Conservation (phyloP, 2,888 invertebrate species). For the Cordilura impudica region DNA sequence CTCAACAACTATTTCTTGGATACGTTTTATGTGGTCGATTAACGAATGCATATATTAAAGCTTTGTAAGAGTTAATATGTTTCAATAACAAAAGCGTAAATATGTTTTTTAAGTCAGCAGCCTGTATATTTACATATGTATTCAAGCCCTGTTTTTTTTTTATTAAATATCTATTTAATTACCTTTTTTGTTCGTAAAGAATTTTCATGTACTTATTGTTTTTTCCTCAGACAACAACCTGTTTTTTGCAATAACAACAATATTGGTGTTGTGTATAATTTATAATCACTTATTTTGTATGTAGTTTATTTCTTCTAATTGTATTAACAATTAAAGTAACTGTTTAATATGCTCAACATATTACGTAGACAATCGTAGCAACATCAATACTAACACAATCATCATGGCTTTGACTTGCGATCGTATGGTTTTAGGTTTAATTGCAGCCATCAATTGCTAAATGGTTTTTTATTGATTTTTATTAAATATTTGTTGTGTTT, state of each 20-base stretch:
- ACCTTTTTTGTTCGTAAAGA: not conserved
- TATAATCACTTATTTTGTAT: conserved; percentile 6
- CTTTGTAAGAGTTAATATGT: no score
- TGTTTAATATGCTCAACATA: conserved; percentile 48
- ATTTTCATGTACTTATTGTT: not conserved
- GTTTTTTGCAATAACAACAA: not conserved
- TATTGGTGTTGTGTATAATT: conserved; percentile 15
- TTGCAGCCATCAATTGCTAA: conserved; percentile 22
- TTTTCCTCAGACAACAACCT: not conserved
- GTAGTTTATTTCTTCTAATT: conserved; percentile 9
- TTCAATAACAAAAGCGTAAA: no score
- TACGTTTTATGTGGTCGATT: no score
- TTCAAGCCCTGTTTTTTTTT: no score
- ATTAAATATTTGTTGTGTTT: conserved; percentile 26
- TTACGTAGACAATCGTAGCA: conserved; percentile 33
- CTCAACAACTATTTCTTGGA: no score
- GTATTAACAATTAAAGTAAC: conserved; percentile 47
- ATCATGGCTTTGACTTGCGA: not conserved
- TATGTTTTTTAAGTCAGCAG: no score
- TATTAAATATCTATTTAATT: no score
- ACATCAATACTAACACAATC: not conserved
- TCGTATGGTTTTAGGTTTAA: conserved; percentile 12
- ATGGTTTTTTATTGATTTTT: conserved; percentile 42
- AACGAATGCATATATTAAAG: no score
- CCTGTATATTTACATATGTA: no score